Evolutionary conservation across 2,797 vertebrate species (phyloP).

Genomic region (Amphiprion clarkii): DNA sequence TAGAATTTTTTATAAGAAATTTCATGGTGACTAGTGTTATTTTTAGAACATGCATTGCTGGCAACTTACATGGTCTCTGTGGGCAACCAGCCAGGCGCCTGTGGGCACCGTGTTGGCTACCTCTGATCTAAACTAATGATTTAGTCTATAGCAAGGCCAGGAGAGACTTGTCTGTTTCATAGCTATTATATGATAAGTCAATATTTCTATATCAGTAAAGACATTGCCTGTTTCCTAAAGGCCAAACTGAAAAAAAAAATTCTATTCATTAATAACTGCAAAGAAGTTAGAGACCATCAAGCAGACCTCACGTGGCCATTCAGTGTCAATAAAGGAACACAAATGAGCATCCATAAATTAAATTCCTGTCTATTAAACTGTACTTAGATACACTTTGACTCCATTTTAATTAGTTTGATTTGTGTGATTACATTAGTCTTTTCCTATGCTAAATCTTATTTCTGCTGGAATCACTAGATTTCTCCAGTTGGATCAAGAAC

Average conservation of each 20-base stretch:
- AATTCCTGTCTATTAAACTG: slow-evolving; percentile 14
- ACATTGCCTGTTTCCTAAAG: background rate
- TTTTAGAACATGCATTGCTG: no score
- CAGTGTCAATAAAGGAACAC: background rate
- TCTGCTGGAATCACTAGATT: slow-evolving; percentile 31
- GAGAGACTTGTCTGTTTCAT: background rate
- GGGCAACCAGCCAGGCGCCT: no score
- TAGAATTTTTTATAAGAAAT: no score
- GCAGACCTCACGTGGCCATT: background rate
- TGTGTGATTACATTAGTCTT: slow-evolving; percentile 25
- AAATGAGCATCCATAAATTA: background rate
- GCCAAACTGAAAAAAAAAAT: no score
- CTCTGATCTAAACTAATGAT: background rate
- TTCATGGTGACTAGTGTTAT: no score
- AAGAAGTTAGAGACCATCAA: no score
- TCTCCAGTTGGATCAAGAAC: slow-evolving; percentile 36
- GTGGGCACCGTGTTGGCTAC: no score
- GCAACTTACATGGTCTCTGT: no score
- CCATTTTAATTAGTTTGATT: slow-evolving; percentile 19
- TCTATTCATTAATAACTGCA: no score
- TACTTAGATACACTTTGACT: background rate
- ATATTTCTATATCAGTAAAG: slow-evolving; percentile 8
- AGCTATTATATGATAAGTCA: slow-evolving; percentile 9
- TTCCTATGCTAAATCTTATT: slow-evolving; percentile 5
- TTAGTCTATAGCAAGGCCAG: background rate